Base-by-base conservation (phyloP, 35 echinoderm and acorn worm species). In the Ophiothrix spiculata region DNA sequence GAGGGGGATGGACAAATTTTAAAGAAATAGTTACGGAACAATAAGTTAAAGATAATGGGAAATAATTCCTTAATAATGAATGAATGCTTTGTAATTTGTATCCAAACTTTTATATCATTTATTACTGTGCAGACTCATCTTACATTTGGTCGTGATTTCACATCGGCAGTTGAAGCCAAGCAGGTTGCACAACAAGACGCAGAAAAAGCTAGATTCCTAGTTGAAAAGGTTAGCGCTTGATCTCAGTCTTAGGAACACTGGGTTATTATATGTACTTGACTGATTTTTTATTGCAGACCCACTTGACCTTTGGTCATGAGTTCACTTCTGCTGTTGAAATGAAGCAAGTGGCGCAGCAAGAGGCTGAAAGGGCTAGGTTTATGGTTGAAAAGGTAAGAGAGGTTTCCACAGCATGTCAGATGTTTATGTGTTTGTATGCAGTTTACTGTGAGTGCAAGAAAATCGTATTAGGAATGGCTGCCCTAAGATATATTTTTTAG, bases 261-360 rank as follows among this genome's bases (percentile, higher is more conserved):
- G 42, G 6, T 69, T 28, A 25, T 69, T 15, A 15, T 69, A n/a
- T 69, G 60, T 69, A n/a, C 60, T 69, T 69, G 60, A 31, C 39
- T 79, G 39, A 38, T 56, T 86, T n/a, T n/a, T n/a, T n/a, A n/a
- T n/a, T 77, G 13, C 81, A 97, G 95, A 97, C 95, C 25, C 95
- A 97, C 81, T 79, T 97, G 77, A 92, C 95, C n/a, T 99, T 99
- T 91, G 96, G 96, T 12, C 85, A 89, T 80, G 96, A 99, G 79
- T 99, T 99, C 80, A 99, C 96, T 77, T 80, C 85, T 75, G 96
- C 96, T 45, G 96, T 99, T 11, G 96, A 99, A 76, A 84, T 87
- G 75, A 99, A 99, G 39, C 96, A 99, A 63, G 96, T 99, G 15
- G 96, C 96, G n/a, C 96, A 99, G 38, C 96, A 99, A 75, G 96